Percentiles rank a stretch among this genome's conserved stretches.
These are phyloP conservation scores for Bryconaethiops microstoma DNA, from an alignment of 2,797 vertebrate genomes.

Conservation along the genomic window DNA sequence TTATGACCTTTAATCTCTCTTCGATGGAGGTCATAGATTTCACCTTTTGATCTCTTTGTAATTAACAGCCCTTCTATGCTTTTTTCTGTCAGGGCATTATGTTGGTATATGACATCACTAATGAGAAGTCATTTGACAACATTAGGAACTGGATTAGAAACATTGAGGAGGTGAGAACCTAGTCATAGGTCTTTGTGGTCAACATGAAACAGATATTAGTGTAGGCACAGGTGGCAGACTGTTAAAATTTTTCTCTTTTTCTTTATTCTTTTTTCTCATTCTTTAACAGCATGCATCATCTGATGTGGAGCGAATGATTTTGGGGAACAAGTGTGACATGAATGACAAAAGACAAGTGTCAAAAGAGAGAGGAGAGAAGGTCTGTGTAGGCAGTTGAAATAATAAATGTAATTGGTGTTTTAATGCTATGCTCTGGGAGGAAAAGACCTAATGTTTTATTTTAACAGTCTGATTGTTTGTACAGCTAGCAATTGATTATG, in stretches of 20 bases:
- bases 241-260: not conserved
- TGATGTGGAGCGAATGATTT: constrained; percentile 96
- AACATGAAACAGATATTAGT: not conserved
- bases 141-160: constrained; percentile 99
- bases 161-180: constrained; percentile 69
- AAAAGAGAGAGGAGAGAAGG: constrained; percentile 96
- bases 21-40: too few species aligned
- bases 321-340: constrained; percentile 99
- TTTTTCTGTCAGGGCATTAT: constrained; percentile 86
- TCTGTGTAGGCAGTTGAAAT: constrained; percentile 55
- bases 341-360: constrained; percentile 97
- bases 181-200: not conserved
- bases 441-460: not conserved
- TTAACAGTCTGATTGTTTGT: constrained; percentile 5
- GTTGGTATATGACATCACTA: constrained; percentile 97
- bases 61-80: not conserved
- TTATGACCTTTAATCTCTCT: too few species aligned
- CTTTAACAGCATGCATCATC: constrained; percentile 90
- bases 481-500: constrained; percentile 97
- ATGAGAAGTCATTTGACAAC: constrained; percentile 98
- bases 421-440: not conserved
- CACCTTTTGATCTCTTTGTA: too few species aligned
- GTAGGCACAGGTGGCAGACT: not conserved
- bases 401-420: not conserved
- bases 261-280: not conserved